Evolutionary conservation across 1,140 invertebrate genomes (phyloP), one percentile per base, ranked within the genome.

Genomic region (Polypedilum vanderplanki): DNA sequence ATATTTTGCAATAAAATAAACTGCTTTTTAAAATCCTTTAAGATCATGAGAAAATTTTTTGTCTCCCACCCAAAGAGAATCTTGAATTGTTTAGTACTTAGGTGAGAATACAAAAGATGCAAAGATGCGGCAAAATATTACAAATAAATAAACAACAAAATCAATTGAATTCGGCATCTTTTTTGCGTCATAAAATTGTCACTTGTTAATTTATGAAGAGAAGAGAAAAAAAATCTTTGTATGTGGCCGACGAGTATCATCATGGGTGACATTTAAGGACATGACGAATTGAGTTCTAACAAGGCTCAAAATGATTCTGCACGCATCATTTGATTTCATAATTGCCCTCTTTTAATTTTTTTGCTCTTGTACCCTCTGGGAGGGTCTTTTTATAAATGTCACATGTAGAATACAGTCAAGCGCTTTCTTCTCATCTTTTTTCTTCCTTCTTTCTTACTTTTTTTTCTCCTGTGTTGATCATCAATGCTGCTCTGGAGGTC

Each of bases 241-340:
- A 57, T 17, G 17, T 70, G 65, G 65, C 17, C 65, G 65, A 67
- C 10, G 7, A 20, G n/a, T 20, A 70, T 70, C 9, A 18, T 70
- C 65, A 18, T 70, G 20, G 12, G 46, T 57, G 46, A 57, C 46
- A 57, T 57, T 57, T 57, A 20, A 70, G 65, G 65, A 70, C 65
- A 70, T 70, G 65, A 70, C 65, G 65, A 70, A 70, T 70, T 70
- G 65, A n/a, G 65, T 70, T 18, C 65, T 70, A 70, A 70, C 65
- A 70, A 70, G 65, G 65, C 65, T 70, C 18, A 18, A 70, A 70
- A 20, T 70, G 17, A 70, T 70, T 70, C 20, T 70, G 17, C 65
- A 70, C 17, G 65, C 65, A 70, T 70, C 65, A 70, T 70, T 70
- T 70, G 8, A 9, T 70, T 70, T 70, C 17, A 70, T n/a, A 70